Percentiles rank a stretch among this genome's conserved stretches.
These are phyloP conservation scores for Euplexia lucipara DNA, from an alignment of 2,888 invertebrate species.

Conservation along the genomic window DNA sequence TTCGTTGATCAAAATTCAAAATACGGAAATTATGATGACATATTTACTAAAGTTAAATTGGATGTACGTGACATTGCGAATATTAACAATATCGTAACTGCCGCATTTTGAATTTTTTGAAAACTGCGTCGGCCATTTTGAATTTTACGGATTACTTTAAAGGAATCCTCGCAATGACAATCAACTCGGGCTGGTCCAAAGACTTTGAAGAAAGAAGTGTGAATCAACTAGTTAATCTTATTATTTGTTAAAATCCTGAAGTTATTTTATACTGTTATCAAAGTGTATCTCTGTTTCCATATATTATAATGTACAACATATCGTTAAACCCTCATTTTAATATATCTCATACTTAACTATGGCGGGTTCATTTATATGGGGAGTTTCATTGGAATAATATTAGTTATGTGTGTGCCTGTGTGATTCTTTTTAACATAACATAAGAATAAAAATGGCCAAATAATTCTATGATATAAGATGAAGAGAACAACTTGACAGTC, in stretches of 20 bases:
- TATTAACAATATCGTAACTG: too few species aligned
- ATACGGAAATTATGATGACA: too few species aligned
- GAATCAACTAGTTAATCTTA: constrained; percentile 46
- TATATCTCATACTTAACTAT: constrained; percentile 25
- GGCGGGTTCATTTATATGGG: constrained; percentile 17
- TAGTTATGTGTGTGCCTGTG: constrained; percentile 49
- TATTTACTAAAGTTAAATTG: too few species aligned
- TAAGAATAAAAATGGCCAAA: constrained; percentile 62
- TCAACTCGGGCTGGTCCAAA: constrained; percentile 57
- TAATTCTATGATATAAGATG: constrained; percentile 49
- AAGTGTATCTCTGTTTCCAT: constrained; percentile 43
- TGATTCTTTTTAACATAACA: constrained; percentile 46
- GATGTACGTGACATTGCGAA: too few species aligned
- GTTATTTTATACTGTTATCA: constrained; percentile 39
- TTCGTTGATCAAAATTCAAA: too few species aligned
- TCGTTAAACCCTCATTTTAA: constrained; percentile 30
- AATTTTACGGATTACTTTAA: neutral
- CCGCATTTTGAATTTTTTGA: too few species aligned
- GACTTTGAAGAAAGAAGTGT: constrained; percentile 45
- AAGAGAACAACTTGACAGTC: constrained; percentile 26
- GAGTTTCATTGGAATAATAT: constrained; percentile 30
- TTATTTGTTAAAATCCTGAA: constrained; percentile 35
- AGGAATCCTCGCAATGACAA: constrained; percentile 21
- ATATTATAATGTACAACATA: constrained; percentile 49
- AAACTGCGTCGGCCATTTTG: too few species aligned